Evolutionary conservation across 2,113 vertebrate genomes (phyloP).

Genomic region (Sardina pilchardus): DNA sequence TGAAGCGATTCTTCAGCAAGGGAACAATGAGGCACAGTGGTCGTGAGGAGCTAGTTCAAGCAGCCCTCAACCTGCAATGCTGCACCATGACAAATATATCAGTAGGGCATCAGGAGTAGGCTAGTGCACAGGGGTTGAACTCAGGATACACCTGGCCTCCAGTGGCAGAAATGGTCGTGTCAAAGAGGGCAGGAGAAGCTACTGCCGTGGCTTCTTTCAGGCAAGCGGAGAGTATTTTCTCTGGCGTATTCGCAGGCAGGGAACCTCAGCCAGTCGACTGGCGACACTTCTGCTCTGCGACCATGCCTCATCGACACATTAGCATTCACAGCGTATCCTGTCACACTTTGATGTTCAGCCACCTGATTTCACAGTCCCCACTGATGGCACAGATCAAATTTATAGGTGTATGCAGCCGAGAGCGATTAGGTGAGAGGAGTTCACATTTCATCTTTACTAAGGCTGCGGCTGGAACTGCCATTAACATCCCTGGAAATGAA

Average conservation of each 20-base stretch:
- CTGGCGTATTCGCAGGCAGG: not conserved
- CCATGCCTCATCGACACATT: constrained; percentile 54
- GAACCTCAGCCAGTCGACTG: not conserved
- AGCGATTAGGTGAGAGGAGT: constrained; percentile 65
- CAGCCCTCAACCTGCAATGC: not conserved
- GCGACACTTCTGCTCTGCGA: constrained; percentile 27
- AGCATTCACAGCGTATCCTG: constrained; percentile 68
- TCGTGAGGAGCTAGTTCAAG: not conserved
- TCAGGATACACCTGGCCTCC: not conserved
- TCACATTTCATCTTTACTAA: constrained; percentile 61
- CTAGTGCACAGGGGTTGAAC: not conserved
- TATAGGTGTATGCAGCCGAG: constrained; percentile 65
- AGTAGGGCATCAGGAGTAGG: not conserved
- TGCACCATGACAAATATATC: not conserved
- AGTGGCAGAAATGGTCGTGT: not conserved
- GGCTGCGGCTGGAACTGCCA: constrained; percentile 40
- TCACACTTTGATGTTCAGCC: constrained; percentile 75
- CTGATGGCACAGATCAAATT: constrained; percentile 73
- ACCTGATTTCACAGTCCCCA: constrained; percentile 74
- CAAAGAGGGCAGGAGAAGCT: not conserved
- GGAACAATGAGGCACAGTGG: not conserved
- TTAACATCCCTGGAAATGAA: constrained; percentile 51
- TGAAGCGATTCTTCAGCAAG: not conserved
- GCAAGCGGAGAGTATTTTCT: not conserved
- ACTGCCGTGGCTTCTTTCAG: not conserved